A percentile compares a stretch with the other conserved stretches of the same genome.
Evolutionary conservation across 2,888 invertebrate genomes (phyloP).

Genomic region (Harpalus rubripes): DNA sequence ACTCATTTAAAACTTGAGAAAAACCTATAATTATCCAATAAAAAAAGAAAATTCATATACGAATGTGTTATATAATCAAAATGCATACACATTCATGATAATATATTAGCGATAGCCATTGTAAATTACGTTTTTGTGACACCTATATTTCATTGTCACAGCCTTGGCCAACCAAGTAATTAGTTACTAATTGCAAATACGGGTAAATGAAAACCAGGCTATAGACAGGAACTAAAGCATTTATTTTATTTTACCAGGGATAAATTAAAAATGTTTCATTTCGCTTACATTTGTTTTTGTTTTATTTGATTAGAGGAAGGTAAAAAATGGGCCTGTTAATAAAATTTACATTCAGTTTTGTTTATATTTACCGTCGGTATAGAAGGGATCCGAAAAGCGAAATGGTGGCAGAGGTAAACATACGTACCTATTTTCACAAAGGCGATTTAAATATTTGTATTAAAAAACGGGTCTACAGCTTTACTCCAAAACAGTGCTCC

Average conservation of each 20-base stretch:
- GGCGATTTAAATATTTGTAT: background rate
- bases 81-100: constrained; percentile 10
- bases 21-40: too few relatives aligned
- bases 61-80: too few relatives aligned
- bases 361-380: background rate
- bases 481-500: background rate
- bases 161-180: constrained; percentile 41
- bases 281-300: background rate
- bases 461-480: background rate
- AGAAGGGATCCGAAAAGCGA: background rate
- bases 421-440: background rate
- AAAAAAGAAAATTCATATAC: too few relatives aligned
- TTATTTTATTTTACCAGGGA: background rate
- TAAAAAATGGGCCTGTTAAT: background rate
- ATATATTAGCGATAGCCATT: constrained; percentile 32
- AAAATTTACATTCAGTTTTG: background rate
- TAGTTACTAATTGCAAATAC: constrained; percentile 61
- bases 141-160: constrained; percentile 59
- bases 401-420: background rate
- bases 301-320: background rate
- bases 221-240: background rate
- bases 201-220: constrained; percentile 21
- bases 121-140: constrained; percentile 64
- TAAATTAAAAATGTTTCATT: background rate
- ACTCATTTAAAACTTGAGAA: too few relatives aligned